A percentile compares a stretch with the other conserved stretches of the same genome.
Conservation (phyloP, 2,113 vertebrate species). For the Rhea pennata region DNA sequence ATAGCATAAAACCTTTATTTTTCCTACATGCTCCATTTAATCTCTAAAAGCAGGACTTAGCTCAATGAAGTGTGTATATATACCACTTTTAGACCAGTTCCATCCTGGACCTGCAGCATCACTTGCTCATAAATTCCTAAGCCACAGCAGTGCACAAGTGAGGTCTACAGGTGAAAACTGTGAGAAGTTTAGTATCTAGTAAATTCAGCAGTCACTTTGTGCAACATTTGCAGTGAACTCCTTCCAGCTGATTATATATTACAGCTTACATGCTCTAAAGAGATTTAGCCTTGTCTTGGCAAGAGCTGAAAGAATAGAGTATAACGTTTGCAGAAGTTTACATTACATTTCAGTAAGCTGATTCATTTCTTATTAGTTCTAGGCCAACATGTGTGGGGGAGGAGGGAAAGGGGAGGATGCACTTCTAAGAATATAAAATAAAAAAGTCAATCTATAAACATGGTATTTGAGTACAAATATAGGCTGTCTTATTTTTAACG, state of each 20-base stretch:
- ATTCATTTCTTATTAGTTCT: constrained; percentile 43
- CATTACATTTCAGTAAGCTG: constrained; percentile 1
- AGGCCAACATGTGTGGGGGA: background rate
- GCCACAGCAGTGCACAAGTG: background rate
- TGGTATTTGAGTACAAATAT: constrained; percentile 50
- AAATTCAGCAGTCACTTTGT: constrained; percentile 39
- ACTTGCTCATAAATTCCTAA: constrained; percentile 43
- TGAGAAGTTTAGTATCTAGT: constrained; percentile 9
- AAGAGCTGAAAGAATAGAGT: background rate
- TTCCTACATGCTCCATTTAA: constrained; percentile 55
- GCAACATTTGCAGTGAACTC: constrained; percentile 27
- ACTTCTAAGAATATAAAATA: constrained; percentile 56
- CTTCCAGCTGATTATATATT: constrained; percentile 18
- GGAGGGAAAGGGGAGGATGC: constrained; percentile 22
- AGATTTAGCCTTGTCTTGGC: constrained; percentile 19
- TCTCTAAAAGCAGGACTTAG: constrained; percentile 15
- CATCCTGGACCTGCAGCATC: background rate
- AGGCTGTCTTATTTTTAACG: constrained; percentile 43
- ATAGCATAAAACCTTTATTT: constrained; percentile 54
- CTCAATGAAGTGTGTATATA: constrained; percentile 7
- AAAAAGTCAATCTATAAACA: constrained; percentile 36
- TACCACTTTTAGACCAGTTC: background rate
- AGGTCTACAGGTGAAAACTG: background rate
- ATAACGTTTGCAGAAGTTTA: background rate
- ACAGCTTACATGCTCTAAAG: background rate